Base-by-base conservation (phyloP, 2,113 vertebrate genomes). In the Myotis yumanensis region DNA sequence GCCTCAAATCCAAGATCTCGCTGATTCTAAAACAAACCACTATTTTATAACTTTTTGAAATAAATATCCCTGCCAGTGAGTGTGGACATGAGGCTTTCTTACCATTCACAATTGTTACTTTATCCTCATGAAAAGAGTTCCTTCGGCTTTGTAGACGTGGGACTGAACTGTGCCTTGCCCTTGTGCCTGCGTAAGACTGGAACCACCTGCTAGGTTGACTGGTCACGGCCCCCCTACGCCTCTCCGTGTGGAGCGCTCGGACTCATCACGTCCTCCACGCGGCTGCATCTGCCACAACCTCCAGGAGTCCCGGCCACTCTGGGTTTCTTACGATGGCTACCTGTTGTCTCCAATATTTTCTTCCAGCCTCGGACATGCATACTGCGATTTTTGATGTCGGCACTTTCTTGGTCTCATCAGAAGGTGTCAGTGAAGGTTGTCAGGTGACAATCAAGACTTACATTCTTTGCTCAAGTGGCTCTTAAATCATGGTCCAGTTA, bases 181-280 rank as follows among this genome's bases (percentile, higher is more conserved):
- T 30, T 35, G 3, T 28, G 15, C 82, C 71, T 66, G 14, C 3
- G 15, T 75, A 64, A 80, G 73, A 79, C 71, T 35, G 35, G 73
- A 59, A 40, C 89, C 1, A 28, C 2, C 22, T 17, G 22, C 37
- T 9, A 22, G 10, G 2, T 25, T 37, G 66, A 72, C 20, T 32
- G 23, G 25, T 37, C 1, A 4, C 11, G 4, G 15, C 10, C 2
- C 35, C 73, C 75, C 35, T 35, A 51, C 52, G 30, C 32, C 43
- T 46, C 37, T 20, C 37, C 37, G 1, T 0, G 0, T 11, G 6
- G 25, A 40, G 7, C 57, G 20, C 71, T 54, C 28, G 46, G 28
- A 62, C 18, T 32, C 3, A 3, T 43, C n/a, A 3, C 2, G 3
- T 40, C 35, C 43, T 69, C 25, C 59, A 22, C 2, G 1, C 0